Evolutionary conservation across 2,888 invertebrate genomes (phyloP).

Genomic region (Charanyca ferruginea): DNA sequence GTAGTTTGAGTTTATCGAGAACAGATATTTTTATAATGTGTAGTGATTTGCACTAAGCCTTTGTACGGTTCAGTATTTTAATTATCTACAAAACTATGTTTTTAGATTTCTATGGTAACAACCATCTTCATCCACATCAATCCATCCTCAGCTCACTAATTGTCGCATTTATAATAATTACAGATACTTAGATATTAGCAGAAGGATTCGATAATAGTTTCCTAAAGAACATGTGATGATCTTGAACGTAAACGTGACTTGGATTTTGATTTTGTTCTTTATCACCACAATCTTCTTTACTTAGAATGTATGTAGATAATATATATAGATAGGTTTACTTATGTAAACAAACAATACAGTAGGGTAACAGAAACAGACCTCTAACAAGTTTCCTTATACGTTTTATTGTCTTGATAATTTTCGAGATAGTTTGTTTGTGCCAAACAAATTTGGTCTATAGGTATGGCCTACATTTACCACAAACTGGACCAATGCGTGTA

Average conservation of each 20-base stretch:
- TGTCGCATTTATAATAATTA: no score
- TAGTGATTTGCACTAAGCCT: no score
- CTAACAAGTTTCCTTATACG: constrained; percentile 57
- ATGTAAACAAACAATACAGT: constrained; percentile 17
- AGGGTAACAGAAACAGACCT: constrained; percentile 17
- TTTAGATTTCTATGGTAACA: no score
- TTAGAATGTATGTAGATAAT: no score
- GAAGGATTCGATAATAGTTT: background rate
- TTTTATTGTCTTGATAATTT: constrained; percentile 58
- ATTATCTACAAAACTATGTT: background rate
- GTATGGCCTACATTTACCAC: constrained; percentile 29
- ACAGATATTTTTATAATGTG: no score
- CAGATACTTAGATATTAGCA: background rate
- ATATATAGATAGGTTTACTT: constrained; percentile 1
- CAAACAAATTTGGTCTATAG: constrained; percentile 47
- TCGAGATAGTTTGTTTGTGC: constrained; percentile 38
- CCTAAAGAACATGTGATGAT: no score
- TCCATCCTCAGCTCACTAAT: no score
- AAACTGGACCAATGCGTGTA: constrained; percentile 12
- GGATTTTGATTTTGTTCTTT: background rate
- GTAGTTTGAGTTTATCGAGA: no score
- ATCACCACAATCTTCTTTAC: background rate
- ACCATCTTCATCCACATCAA: no score
- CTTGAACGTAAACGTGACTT: background rate
- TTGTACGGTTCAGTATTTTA: no score